phyloP scores from a whole-genome alignment of 2,113 vertebrate species.

The Thalassarche chlororhynchos region DNA sequence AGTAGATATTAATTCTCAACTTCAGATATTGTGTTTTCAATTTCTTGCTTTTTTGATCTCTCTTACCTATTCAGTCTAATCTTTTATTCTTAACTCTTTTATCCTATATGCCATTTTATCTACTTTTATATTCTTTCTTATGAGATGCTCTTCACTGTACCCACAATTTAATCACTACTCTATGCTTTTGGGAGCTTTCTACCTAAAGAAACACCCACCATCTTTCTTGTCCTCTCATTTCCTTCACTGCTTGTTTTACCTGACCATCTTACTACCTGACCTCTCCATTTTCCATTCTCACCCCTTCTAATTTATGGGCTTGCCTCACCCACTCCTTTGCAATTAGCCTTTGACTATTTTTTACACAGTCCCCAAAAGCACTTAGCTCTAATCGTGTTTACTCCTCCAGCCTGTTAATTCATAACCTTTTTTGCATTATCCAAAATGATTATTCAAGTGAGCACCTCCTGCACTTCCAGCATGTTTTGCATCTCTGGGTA shows the following conservation, averaged over 20 bases:
- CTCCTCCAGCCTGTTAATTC: constrained; percentile 46
- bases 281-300: constrained; percentile 23
- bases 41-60: constrained; percentile 31
- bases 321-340: constrained; percentile 4
- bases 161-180: background rate
- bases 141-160: background rate
- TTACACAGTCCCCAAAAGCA: background rate
- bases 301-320: constrained; percentile 16
- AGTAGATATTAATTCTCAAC: background rate
- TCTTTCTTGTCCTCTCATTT: constrained; percentile 1
- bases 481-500: background rate
- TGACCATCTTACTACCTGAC: background rate
- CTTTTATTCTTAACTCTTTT: background rate
- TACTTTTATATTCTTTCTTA: background rate
- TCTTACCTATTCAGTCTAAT: background rate
- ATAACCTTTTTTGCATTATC: constrained; percentile 26
- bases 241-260: constrained; percentile 1
- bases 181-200: background rate
- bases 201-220: background rate
- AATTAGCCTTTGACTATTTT: constrained; percentile 60
- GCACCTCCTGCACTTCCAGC: background rate
- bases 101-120: background rate
- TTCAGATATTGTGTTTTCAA: background rate
- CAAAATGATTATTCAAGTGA: constrained; percentile 49
- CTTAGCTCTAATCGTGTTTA: constrained; percentile 41